A percentile compares a stretch with the other conserved stretches of the same genome.
These are phyloP conservation scores for Anastrepha ludens DNA, from an alignment of 1,140 invertebrate genomes.

Conservation along the genomic window DNA sequence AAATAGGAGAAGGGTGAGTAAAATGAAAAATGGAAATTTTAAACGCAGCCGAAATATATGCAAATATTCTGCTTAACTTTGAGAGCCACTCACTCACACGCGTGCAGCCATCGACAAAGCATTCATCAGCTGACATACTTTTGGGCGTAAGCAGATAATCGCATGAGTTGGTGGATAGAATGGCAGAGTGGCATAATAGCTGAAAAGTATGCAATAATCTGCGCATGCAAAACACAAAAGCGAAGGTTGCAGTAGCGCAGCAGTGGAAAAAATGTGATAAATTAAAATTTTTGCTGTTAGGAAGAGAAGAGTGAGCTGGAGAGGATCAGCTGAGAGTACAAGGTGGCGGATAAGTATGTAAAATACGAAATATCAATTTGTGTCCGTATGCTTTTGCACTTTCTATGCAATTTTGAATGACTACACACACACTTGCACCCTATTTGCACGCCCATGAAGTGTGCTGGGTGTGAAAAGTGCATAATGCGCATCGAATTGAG, in stretches of 20 bases:
- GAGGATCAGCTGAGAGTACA: background rate
- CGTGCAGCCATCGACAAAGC: too few species aligned
- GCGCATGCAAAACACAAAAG: background rate
- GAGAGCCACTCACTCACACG: background rate
- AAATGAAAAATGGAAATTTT: constrained; percentile 46
- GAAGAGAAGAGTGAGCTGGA: background rate
- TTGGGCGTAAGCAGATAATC: background rate
- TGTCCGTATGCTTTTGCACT: background rate
- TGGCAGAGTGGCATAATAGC: constrained; percentile 22
- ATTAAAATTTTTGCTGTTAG: background rate
- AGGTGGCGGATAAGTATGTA: background rate
- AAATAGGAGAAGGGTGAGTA: background rate
- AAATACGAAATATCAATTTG: constrained; percentile 17
- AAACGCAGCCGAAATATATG: constrained; percentile 18
- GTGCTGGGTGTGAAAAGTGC: constrained; percentile 26
- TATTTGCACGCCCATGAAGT: background rate
- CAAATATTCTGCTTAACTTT: constrained; percentile 19
- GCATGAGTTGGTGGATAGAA: background rate
- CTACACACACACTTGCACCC: background rate
- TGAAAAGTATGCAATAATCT: constrained; percentile 45
- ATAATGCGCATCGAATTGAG: constrained; percentile 17
- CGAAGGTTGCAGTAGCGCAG: background rate
- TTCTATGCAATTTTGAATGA: background rate
- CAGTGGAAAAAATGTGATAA: constrained; percentile 30
- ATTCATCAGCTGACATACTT: background rate